Conservation (phyloP, 2,888 invertebrate species). For the Polia nebulosa region DNA sequence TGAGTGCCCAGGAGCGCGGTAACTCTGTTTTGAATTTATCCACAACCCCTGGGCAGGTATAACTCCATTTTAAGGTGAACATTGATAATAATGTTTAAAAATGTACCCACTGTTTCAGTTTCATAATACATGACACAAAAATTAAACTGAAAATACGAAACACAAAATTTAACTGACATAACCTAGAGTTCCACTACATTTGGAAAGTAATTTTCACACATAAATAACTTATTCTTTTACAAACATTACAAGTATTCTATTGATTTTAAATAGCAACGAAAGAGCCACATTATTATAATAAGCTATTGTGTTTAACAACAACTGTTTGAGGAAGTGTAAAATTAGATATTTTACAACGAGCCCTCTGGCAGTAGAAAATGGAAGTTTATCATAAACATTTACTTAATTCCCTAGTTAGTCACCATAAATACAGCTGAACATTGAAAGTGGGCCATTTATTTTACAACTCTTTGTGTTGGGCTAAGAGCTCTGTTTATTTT, state of each 20-base stretch:
- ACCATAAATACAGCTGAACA: slow-evolving; percentile 4
- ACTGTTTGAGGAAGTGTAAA: slow-evolving; percentile 14
- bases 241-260: slow-evolving; percentile 12
- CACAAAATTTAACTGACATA: no score
- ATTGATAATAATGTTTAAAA: no score
- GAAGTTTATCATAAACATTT: slow-evolving; percentile 31
- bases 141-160: no score
- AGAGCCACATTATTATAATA: slow-evolving; percentile 15
- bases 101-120: no score
- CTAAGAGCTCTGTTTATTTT: not conserved
- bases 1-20: no score
- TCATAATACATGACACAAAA: no score
- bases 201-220: not conserved
- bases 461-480: slow-evolving; percentile 37
- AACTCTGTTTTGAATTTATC: no score
- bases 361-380: not conserved
- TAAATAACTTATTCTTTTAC: not conserved
- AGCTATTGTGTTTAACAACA: slow-evolving; percentile 34
- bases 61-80: no score
- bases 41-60: no score
- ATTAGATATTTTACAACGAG: slow-evolving; percentile 5
- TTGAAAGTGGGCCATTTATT: slow-evolving; percentile 30
- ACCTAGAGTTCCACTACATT: not conserved
- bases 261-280: not conserved
- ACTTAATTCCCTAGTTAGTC: not conserved